Evolutionary conservation across 2,797 vertebrate genomes (phyloP).

Genomic region (Poecilia picta): DNA sequence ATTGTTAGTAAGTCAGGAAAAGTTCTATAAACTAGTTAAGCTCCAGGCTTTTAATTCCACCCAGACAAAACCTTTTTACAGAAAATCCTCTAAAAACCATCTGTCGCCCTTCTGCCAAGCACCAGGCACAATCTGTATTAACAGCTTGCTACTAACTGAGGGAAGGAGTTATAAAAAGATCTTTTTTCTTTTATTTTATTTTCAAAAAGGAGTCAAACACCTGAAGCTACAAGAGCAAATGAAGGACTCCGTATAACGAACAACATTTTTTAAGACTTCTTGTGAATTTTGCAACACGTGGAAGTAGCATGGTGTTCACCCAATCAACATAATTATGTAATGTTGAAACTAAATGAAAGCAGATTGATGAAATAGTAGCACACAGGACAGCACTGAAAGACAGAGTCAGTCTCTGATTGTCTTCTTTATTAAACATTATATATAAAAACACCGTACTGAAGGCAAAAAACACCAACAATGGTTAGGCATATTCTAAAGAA

Average conservation of each 20-base stretch:
- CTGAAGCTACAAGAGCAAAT: not conserved
- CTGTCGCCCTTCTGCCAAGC: not conserved
- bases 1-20: not conserved
- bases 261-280: not conserved
- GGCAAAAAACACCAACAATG: not conserved
- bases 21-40: not conserved
- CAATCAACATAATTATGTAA: not conserved
- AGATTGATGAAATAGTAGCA: not conserved
- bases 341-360: not conserved
- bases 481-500: slow-evolving; percentile 5
- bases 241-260: not conserved
- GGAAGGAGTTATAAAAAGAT: not conserved
- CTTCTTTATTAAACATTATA: slow-evolving; percentile 25
- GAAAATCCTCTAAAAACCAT: not conserved
- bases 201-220: not conserved
- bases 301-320: not conserved
- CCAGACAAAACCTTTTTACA: not conserved
- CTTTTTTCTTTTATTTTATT: not conserved
- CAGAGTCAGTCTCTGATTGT: not conserved
- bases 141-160: not conserved
- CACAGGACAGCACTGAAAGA: not conserved
- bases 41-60: not conserved
- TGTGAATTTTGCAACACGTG: not conserved
- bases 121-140: not conserved
- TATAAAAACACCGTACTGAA: not conserved